phyloP scores from a whole-genome alignment of 2,888 invertebrate genomes.

The Mesoligia furuncula region DNA sequence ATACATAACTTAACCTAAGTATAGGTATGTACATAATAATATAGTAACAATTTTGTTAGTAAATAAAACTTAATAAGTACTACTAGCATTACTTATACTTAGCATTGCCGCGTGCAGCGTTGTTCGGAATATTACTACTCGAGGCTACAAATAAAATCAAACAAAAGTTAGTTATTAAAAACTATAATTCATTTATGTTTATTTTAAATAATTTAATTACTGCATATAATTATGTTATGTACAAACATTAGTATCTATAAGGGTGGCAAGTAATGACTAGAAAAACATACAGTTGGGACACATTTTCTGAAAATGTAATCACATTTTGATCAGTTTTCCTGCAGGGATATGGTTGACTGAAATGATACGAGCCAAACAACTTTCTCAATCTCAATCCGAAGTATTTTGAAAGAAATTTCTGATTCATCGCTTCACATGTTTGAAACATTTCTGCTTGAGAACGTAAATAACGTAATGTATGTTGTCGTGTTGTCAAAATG shows the following conservation, averaged over 20 bases:
- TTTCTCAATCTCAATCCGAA: neutral
- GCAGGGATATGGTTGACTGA: neutral
- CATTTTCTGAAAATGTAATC: neutral
- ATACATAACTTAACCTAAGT: no score
- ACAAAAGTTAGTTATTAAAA: slow-evolving; percentile 32
- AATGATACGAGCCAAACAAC: neutral
- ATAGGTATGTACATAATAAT: no score
- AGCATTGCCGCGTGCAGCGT: no score
- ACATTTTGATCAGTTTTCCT: neutral
- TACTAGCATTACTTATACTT: no score
- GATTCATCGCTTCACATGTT: neutral
- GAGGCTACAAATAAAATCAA: slow-evolving; percentile 2
- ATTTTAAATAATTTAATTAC: slow-evolving; percentile 41
- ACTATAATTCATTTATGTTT: slow-evolving; percentile 53
- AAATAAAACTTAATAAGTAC: no score
- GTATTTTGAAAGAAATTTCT: neutral
- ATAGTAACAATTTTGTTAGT: no score
- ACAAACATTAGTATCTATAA: slow-evolving; percentile 44
- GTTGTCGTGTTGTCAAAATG: neutral
- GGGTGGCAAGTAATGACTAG: slow-evolving; percentile 46
- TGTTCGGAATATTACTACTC: no score
- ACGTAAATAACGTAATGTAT: no score
- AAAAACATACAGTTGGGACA: slow-evolving; percentile 16
- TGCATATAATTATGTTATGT: slow-evolving; percentile 27
- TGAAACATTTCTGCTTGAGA: neutral